phyloP scores from a whole-genome alignment of 2,888 invertebrate species.

The Lepidocyrtoides sp. region DNA sequence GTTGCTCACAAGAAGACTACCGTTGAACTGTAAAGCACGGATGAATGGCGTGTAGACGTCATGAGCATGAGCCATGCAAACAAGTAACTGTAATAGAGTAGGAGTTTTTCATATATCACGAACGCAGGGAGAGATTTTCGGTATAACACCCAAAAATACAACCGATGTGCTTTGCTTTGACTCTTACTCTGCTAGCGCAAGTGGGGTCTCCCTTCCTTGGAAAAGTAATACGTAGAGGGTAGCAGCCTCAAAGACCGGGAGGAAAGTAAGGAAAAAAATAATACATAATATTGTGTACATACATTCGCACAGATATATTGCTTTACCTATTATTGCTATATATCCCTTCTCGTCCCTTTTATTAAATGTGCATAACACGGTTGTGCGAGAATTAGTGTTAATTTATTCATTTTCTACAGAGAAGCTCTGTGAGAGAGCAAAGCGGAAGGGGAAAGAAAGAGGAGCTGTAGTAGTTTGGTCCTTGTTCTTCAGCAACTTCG shows the following conservation, averaged over 20 bases:
- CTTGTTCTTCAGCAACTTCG: too few relatives aligned
- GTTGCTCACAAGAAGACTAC: conserved; percentile 45
- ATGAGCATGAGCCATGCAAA: not conserved
- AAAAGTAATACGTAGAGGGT: not conserved
- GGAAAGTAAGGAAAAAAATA: conserved; percentile 18
- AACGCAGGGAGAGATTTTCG: conserved; percentile 5
- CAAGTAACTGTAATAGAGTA: not conserved
- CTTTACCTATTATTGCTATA: too few relatives aligned
- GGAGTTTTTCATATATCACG: conserved; percentile 16
- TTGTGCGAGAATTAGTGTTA: too few relatives aligned
- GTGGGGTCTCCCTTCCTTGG: conserved; percentile 15
- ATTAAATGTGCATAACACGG: too few relatives aligned
- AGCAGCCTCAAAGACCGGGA: not conserved
- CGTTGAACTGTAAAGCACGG: conserved; percentile 67
- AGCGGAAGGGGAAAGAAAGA: too few relatives aligned
- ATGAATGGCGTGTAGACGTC: conserved; percentile 34
- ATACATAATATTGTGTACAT: not conserved
- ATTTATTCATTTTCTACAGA: too few relatives aligned
- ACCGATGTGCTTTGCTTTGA: conserved; percentile 15
- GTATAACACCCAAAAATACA: conserved; percentile 37
- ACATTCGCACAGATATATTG: not conserved
- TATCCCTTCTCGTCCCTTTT: too few relatives aligned
- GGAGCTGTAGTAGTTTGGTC: too few relatives aligned
- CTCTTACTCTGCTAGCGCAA: conserved; percentile 6
- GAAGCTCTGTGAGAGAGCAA: too few relatives aligned